These are phyloP conservation scores for Pristionchus maxplancki DNA, from an alignment of 2,888 invertebrate species.

Conservation along the genomic window DNA sequence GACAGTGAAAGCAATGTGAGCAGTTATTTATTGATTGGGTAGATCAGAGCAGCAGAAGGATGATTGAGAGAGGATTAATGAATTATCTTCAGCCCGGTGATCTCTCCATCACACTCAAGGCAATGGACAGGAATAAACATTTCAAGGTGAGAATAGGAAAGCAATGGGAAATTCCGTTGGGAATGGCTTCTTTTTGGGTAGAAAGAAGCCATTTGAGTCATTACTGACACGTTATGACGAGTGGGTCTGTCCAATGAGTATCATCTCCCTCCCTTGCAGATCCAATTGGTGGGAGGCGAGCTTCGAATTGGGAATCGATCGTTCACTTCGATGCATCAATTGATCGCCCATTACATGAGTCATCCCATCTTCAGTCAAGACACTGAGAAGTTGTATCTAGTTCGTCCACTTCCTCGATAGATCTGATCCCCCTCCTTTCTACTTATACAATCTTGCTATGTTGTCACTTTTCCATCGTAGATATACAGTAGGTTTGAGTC, in stretches of 20 bases:
- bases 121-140: slow-evolving; percentile 97
- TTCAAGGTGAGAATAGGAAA: slow-evolving; percentile 82
- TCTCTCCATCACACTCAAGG: slow-evolving; percentile 97
- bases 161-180: not conserved
- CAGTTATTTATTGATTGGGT: not conserved
- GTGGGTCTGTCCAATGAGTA: not conserved
- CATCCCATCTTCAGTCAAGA: slow-evolving; percentile 99
- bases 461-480: not conserved
- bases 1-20: slow-evolving; percentile 98
- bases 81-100: slow-evolving; percentile 89
- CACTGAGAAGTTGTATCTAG: slow-evolving; percentile 96
- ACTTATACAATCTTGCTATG: slow-evolving; percentile 12
- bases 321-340: slow-evolving; percentile 94
- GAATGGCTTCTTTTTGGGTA: not conserved
- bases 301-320: slow-evolving; percentile 92
- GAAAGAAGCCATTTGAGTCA: not conserved
- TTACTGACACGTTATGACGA: not conserved
- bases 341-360: slow-evolving; percentile 98
- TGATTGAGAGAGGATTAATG: slow-evolving; percentile 18
- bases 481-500: not conserved
- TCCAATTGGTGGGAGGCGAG: slow-evolving; percentile 83
- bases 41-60: not conserved
- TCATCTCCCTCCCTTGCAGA: slow-evolving; percentile 40
- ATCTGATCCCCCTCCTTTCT: not conserved
- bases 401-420: slow-evolving; percentile 85